Percentiles rank a stretch among this genome's conserved stretches.
phyloP scores from a whole-genome alignment of 2,113 vertebrate species.

The Arizona elegans region DNA sequence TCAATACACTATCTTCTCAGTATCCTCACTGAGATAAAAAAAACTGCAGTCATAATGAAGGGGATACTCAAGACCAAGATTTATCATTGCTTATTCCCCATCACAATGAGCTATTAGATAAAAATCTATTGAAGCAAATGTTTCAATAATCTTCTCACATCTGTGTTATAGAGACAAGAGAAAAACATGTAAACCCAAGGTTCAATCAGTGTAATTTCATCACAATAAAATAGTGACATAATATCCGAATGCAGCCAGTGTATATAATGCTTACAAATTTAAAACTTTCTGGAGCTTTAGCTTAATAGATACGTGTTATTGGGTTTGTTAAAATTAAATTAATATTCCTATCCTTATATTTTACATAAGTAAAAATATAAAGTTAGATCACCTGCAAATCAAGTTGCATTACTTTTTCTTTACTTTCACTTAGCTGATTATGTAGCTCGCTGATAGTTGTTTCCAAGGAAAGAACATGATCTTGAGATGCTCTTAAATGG shows the following conservation, averaged over 20 bases:
- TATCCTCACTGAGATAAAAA: background rate
- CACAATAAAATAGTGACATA: background rate
- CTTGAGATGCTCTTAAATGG: slow-evolving; percentile 85
- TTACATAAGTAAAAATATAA: background rate
- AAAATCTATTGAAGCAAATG: background rate
- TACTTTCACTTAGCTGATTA: slow-evolving; percentile 86
- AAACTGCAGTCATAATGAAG: background rate
- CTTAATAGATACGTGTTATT: background rate
- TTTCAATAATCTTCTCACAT: background rate
- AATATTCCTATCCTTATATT: background rate
- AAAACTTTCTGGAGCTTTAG: background rate
- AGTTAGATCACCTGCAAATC: slow-evolving; percentile 84
- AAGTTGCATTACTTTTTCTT: slow-evolving; percentile 89
- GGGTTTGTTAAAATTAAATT: background rate
- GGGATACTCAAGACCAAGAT: background rate
- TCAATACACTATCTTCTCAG: background rate
- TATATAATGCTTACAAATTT: background rate
- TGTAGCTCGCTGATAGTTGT: slow-evolving; percentile 79
- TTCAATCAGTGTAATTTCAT: background rate
- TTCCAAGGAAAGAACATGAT: slow-evolving; percentile 87
- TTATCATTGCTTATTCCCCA: background rate
- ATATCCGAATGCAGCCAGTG: background rate
- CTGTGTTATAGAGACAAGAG: background rate
- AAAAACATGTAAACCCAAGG: background rate
- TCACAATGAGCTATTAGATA: background rate